A percentile compares a stretch with the other conserved stretches of the same genome.
Evolutionary conservation across 2,888 invertebrate species (phyloP).

Genomic region (Philhelius pedissequus): DNA sequence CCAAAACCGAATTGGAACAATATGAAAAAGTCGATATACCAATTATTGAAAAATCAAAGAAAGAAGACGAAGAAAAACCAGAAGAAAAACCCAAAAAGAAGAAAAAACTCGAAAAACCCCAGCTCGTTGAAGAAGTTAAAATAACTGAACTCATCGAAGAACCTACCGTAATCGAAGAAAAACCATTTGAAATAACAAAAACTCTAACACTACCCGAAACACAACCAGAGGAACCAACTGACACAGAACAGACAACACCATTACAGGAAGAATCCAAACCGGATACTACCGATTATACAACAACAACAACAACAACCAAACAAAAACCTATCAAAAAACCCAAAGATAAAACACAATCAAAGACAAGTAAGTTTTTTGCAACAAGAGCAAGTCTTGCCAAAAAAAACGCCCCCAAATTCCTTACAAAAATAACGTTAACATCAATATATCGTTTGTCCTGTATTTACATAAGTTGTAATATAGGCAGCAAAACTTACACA

Average conservation of each 20-base stretch:
- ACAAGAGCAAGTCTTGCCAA: constrained; percentile 32
- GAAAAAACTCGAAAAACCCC: constrained; percentile 59
- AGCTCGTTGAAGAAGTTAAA: constrained; percentile 69
- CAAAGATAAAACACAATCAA: constrained; percentile 76
- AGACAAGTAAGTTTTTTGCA: constrained; percentile 78
- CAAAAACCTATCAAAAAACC: constrained; percentile 78
- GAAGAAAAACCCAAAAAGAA: constrained; percentile 64
- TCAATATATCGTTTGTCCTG: constrained; percentile 40
- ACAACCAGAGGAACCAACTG: constrained; percentile 74
- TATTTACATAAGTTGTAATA: background rate
- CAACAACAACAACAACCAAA: constrained; percentile 72
- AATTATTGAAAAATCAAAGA: constrained; percentile 72
- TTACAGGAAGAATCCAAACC: constrained; percentile 76
- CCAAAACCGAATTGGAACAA: constrained; percentile 77
- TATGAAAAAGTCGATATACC: constrained; percentile 77
- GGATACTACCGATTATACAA: constrained; percentile 74
- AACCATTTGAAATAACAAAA: constrained; percentile 70
- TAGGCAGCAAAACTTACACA: constrained; percentile 38
- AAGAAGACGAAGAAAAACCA: constrained; percentile 71
- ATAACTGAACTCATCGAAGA: constrained; percentile 68
- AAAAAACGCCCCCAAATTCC: constrained; percentile 40
- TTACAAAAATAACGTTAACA: constrained; percentile 57
- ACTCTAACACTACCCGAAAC: constrained; percentile 70
- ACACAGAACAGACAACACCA: constrained; percentile 79
- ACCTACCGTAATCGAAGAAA: constrained; percentile 67